Conservation (phyloP, 2,797 vertebrate genomes). For the Chelmon rostratus region DNA sequence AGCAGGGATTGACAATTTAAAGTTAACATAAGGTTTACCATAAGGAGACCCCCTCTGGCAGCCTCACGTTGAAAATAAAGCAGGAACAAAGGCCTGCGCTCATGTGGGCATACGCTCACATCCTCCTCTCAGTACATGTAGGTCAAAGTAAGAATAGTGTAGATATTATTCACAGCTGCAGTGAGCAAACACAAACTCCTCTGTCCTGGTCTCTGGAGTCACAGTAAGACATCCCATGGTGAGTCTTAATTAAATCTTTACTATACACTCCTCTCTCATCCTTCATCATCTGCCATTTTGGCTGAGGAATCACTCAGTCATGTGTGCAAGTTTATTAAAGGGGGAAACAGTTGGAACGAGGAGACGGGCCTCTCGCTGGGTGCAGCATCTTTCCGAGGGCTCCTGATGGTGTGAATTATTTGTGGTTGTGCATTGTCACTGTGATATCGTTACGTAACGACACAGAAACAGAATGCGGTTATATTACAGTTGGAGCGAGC, state of each 20-base stretch:
- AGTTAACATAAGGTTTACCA: conserved; percentile 63
- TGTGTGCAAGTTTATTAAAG: conserved; percentile 69
- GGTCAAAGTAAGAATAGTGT: conserved; percentile 75
- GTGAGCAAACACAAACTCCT: conserved; percentile 78
- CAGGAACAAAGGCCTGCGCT: conserved; percentile 41
- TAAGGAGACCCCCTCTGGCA: conserved; percentile 56
- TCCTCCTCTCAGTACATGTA: conserved; percentile 67
- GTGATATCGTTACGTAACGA: conserved; percentile 61
- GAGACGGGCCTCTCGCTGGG: conserved; percentile 20
- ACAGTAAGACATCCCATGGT: conserved; percentile 75
- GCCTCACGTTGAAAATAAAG: conserved; percentile 35
- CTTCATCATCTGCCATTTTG: conserved; percentile 79
- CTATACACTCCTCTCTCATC: conserved; percentile 73
- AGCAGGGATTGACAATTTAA: conserved; percentile 52
- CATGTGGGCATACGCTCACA: conserved; percentile 53
- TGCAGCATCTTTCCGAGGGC: conserved; percentile 18
- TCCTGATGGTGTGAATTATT: conserved; percentile 55
- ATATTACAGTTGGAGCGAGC: conserved; percentile 36
- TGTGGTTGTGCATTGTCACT: conserved; percentile 48
- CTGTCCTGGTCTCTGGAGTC: conserved; percentile 68
- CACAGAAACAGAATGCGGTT: conserved; percentile 20
- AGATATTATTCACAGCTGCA: conserved; percentile 78
- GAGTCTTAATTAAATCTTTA: conserved; percentile 83
- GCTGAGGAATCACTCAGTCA: conserved; percentile 69
- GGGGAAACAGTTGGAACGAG: conserved; percentile 51